Conservation (phyloP, 2,888 invertebrate species). For the Acanthosepion pharaonis region DNA sequence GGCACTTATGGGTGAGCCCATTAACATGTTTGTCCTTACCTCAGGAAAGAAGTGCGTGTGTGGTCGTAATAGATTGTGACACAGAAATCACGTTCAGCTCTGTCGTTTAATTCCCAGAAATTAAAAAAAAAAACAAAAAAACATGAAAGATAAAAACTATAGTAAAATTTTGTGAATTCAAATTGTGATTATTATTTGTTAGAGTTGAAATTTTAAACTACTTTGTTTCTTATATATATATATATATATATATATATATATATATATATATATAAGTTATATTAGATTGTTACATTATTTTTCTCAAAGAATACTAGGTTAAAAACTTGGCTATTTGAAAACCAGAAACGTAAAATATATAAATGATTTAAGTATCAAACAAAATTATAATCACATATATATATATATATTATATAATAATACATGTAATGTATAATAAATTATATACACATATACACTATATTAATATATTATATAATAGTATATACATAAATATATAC, state of each 20-base stretch:
- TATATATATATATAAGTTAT: background rate
- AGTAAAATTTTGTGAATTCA: background rate
- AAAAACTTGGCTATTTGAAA: background rate
- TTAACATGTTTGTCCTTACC: background rate
- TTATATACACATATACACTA: slow-evolving; percentile 9
- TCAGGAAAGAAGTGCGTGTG: background rate
- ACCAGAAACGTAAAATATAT: background rate
- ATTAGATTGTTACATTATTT: background rate
- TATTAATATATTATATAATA: slow-evolving; percentile 2
- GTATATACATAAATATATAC: background rate
- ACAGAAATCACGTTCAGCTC: slow-evolving; percentile 21
- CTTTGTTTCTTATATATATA: background rate
- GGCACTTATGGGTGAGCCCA: background rate
- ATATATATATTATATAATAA: background rate
- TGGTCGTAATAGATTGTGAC: background rate
- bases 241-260: background rate
- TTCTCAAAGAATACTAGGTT: background rate
- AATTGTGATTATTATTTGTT: background rate
- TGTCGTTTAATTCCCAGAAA: background rate
- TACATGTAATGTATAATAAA: background rate
- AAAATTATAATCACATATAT: background rate
- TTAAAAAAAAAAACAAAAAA: background rate
- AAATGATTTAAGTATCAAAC: background rate
- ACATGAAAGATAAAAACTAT: background rate
- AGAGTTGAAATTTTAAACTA: background rate